A percentile compares a stretch with the other conserved stretches of the same genome.
These are phyloP conservation scores for Heliconius congener DNA, from an alignment of 1,140 invertebrate genomes.

Conservation along the genomic window DNA sequence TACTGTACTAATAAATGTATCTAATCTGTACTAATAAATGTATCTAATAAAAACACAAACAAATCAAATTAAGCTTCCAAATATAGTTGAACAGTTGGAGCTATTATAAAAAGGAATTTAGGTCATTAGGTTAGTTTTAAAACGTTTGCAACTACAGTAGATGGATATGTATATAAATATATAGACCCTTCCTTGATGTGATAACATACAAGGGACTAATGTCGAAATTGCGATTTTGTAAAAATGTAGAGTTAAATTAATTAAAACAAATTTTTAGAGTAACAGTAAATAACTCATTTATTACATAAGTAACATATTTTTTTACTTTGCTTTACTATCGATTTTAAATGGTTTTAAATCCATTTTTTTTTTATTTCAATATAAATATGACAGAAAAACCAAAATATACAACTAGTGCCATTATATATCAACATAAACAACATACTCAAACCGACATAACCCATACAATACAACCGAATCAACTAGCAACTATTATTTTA, in stretches of 20 bases:
- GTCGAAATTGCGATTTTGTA: neutral
- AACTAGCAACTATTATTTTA: conserved; percentile 10
- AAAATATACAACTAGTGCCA: neutral
- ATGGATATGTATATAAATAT: no score
- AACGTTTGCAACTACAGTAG: neutral
- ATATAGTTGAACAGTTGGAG: neutral
- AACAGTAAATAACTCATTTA: no score
- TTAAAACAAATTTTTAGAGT: no score
- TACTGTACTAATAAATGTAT: no score
- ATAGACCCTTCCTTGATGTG: neutral
- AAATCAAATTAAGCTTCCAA: neutral
- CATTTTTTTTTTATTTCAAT: no score
- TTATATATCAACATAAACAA: neutral
- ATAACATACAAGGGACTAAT: neutral
- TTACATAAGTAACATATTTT: no score
- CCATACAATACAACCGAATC: neutral
- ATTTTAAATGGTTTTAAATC: no score
- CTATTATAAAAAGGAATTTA: neutral
- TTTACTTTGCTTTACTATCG: no score
- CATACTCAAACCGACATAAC: neutral
- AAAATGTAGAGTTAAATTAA: neutral
- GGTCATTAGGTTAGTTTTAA: neutral
- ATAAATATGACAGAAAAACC: no score
- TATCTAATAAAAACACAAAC: no score
- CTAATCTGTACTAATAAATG: no score